Evolutionary conservation across 1,140 invertebrate species (phyloP).

Genomic region (Subanguina moxae): DNA sequence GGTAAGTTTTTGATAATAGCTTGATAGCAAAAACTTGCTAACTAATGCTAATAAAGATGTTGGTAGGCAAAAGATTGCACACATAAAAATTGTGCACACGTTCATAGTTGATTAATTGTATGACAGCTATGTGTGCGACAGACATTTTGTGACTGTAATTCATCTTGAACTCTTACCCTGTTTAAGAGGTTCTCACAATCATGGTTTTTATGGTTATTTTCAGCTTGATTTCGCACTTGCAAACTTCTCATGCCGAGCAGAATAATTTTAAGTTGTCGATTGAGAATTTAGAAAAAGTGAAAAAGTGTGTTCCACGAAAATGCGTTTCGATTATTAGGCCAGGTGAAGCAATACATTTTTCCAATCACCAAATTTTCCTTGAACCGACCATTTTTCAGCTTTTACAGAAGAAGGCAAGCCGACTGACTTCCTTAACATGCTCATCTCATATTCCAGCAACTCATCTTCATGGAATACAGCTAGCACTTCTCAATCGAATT

Average conservation of each 20-base stretch:
- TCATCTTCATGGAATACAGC: not conserved
- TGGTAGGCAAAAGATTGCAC: too few relatives aligned
- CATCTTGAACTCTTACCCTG: too few relatives aligned
- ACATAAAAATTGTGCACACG: too few relatives aligned
- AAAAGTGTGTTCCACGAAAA: not conserved
- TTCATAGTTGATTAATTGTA: too few relatives aligned
- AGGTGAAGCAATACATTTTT: not conserved
- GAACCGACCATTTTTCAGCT: not conserved
- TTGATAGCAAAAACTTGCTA: not conserved
- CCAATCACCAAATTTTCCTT: not conserved
- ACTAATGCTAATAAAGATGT: too few relatives aligned
- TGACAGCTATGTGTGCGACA: too few relatives aligned
- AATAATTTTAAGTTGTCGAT: slow-evolving; percentile 2
- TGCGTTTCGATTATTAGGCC: not conserved
- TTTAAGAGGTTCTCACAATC: not conserved
- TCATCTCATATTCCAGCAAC: not conserved
- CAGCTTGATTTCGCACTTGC: not conserved
- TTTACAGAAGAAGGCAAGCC: not conserved
- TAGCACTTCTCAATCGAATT: not conserved
- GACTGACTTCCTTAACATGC: slow-evolving; percentile 2
- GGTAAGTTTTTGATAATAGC: not conserved
- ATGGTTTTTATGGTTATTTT: not conserved
- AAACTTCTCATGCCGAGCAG: not conserved
- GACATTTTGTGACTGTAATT: too few relatives aligned
- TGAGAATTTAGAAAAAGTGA: not conserved